Evolutionary conservation across 2,888 invertebrate genomes (phyloP).

Genomic region (Papilio gigon): DNA sequence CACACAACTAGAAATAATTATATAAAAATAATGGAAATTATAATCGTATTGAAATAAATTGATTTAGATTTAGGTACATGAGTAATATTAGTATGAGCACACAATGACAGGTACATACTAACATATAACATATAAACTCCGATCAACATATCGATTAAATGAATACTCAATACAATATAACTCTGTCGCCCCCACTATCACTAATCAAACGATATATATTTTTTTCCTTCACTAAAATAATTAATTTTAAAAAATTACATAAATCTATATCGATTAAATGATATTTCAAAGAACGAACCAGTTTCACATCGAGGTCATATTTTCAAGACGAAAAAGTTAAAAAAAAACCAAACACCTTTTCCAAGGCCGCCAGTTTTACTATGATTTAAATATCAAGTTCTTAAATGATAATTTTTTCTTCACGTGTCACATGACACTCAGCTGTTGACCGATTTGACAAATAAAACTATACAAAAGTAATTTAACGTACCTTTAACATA

Average conservation of each 20-base stretch:
- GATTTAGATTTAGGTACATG: slow-evolving; percentile 25
- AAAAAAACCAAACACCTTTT: slow-evolving; percentile 1
- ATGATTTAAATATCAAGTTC: slow-evolving; percentile 2
- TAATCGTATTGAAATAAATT: slow-evolving; percentile 5
- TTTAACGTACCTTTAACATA: no score
- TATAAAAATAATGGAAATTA: slow-evolving; percentile 17
- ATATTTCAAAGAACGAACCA: slow-evolving; percentile 27
- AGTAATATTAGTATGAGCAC: slow-evolving; percentile 30
- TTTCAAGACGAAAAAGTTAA: slow-evolving; percentile 11
- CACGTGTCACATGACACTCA: neutral
- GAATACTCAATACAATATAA: slow-evolving; percentile 27
- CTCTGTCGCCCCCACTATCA: slow-evolving; percentile 14
- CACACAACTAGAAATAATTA: slow-evolving; percentile 18
- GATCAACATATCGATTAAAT: slow-evolving; percentile 17
- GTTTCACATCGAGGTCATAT: slow-evolving; percentile 21
- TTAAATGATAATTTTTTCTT: neutral
- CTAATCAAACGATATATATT: slow-evolving; percentile 16
- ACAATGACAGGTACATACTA: slow-evolving; percentile 36
- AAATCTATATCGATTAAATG: slow-evolving; percentile 17
- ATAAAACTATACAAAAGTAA: neutral
- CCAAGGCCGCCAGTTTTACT: slow-evolving; percentile 6
- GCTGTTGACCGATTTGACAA: neutral
- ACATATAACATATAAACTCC: slow-evolving; percentile 19
- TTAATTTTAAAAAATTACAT: slow-evolving; percentile 1
- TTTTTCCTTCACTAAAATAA: slow-evolving; percentile 8